A percentile compares a stretch with the other conserved stretches of the same genome.
phyloP scores from a whole-genome alignment of 1,140 invertebrate genomes.

The Scaptomyza graminum region DNA sequence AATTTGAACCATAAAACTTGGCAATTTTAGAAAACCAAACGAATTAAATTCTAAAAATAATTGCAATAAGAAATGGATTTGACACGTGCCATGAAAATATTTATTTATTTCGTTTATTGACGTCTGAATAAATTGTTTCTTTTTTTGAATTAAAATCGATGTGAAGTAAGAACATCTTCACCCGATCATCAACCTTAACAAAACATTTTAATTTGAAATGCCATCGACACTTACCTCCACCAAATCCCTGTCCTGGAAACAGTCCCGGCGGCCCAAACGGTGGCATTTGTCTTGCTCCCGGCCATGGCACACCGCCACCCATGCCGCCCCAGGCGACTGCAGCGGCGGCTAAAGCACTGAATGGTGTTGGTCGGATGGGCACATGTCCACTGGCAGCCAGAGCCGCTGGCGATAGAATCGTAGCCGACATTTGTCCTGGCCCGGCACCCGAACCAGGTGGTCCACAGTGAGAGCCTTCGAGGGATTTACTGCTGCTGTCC shows the following conservation, averaged over 20 bases:
- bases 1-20: too few species aligned
- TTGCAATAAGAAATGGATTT: too few species aligned
- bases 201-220: too few species aligned
- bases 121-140: too few species aligned
- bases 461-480: constrained; percentile 65
- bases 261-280: constrained; percentile 82
- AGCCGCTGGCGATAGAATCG: constrained; percentile 79
- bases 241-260: constrained; percentile 82
- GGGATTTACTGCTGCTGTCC: constrained; percentile 75
- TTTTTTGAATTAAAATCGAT: too few species aligned
- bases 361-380: constrained; percentile 88
- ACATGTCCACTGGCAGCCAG: constrained; percentile 84
- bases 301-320: constrained; percentile 87
- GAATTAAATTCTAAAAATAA: too few species aligned
- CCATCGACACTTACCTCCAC: constrained; percentile 73
- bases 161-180: too few species aligned
- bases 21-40: too few species aligned
- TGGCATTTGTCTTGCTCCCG: constrained; percentile 85
- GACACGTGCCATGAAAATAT: too few species aligned
- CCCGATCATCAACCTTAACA: too few species aligned
- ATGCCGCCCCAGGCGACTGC: constrained; percentile 87
- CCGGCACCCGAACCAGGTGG: constrained; percentile 40
- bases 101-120: too few species aligned
- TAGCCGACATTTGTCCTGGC: constrained; percentile 79
- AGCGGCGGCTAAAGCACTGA: constrained; percentile 87